Conservation (phyloP, 2,797 vertebrate species). For the Protonibea diacanthus region DNA sequence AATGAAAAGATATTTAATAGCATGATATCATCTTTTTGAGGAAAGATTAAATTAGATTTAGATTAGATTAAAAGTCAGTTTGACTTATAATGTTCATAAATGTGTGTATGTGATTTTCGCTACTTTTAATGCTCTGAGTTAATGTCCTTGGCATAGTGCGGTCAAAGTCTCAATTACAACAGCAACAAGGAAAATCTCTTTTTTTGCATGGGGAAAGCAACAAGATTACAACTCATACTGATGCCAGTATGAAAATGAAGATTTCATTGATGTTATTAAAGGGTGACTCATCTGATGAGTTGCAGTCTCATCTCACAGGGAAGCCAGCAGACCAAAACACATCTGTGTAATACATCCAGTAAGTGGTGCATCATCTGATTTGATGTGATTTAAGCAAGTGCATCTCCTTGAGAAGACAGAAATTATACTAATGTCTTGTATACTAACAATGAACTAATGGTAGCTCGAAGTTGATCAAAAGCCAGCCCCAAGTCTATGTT, state of each 20-base stretch:
- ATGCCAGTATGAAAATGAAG: slow-evolving; percentile 58
- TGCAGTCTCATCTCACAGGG: slow-evolving; percentile 40
- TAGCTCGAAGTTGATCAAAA: slow-evolving; percentile 61
- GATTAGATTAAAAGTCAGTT: neutral
- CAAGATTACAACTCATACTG: slow-evolving; percentile 34
- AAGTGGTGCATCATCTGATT: slow-evolving; percentile 66
- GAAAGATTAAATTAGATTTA: neutral
- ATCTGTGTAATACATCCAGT: slow-evolving; percentile 63
- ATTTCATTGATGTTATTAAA: slow-evolving; percentile 64
- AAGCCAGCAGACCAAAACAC: slow-evolving; percentile 56
- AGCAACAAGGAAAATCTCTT: neutral
- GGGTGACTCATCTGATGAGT: slow-evolving; percentile 64
- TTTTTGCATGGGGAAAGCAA: neutral
- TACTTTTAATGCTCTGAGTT: slow-evolving; percentile 10
- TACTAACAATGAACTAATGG: slow-evolving; percentile 56
- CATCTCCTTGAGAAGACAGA: slow-evolving; percentile 50
- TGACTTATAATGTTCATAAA: slow-evolving; percentile 12
- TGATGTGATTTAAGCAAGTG: slow-evolving; percentile 67
- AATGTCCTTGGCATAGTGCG: slow-evolving; percentile 17
- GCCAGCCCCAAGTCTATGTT: slow-evolving; percentile 46
- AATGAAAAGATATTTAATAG: neutral
- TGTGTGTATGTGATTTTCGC: neutral
- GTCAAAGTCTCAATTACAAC: neutral
- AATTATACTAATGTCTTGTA: slow-evolving; percentile 57
- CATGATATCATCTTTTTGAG: too few species aligned